Evolutionary conservation across 2,113 vertebrate species (phyloP).

Genomic region (Mobula hypostoma): DNA sequence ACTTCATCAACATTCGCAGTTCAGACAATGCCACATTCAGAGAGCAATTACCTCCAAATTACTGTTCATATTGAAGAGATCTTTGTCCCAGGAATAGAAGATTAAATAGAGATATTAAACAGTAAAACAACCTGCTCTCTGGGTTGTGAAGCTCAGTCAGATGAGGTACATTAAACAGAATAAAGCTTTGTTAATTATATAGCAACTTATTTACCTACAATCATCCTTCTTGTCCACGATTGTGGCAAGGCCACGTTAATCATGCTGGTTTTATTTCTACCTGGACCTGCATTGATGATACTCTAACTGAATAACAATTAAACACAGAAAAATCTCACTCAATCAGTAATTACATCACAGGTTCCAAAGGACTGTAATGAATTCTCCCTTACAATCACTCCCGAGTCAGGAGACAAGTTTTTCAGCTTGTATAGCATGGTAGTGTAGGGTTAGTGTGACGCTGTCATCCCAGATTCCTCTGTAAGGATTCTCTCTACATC

Average conservation of each 20-base stretch:
- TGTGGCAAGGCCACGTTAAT: neutral
- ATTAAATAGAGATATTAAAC: neutral
- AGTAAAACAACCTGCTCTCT: neutral
- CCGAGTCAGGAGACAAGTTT: neutral
- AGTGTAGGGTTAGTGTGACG: too few relatives aligned
- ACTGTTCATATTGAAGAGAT: neutral
- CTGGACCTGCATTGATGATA: neutral
- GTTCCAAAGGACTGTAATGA: constrained; percentile 9
- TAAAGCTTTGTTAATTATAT: neutral
- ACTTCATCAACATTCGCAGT: neutral
- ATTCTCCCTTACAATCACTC: neutral
- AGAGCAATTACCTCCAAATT: neutral
- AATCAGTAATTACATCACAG: neutral
- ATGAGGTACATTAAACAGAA: neutral
- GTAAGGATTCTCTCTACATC: too few relatives aligned
- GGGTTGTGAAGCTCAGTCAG: neutral
- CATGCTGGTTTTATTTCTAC: neutral
- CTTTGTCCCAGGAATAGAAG: neutral
- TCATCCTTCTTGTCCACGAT: neutral
- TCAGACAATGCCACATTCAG: neutral
- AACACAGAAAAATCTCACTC: neutral
- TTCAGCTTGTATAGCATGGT: neutral
- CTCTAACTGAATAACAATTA: neutral
- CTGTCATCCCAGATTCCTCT: too few relatives aligned
- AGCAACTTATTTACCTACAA: neutral